Evolutionary conservation across 1,140 invertebrate species (phyloP), one percentile per base, ranked within the genome.

Genomic region (Ceratina calcarata): DNA sequence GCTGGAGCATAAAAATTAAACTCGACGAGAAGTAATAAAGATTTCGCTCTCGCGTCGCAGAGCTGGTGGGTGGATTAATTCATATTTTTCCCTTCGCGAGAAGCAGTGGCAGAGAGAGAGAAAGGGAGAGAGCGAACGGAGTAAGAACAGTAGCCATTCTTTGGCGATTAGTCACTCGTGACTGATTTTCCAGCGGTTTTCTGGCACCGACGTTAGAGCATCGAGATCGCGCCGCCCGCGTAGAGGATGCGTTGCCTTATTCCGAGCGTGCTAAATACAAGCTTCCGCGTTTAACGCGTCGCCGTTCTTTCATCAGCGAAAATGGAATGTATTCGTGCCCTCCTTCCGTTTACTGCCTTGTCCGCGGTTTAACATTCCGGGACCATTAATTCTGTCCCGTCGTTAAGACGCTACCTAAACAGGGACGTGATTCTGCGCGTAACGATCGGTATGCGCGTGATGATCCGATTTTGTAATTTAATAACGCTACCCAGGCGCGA

Each of bases 101-200:
- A 7, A 32, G 27, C 27, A 4, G 4, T 32, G 1, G 27, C 27
- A 32, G 27, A 16, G 2, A 66, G 10, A 24, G 66, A 22, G 3
- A 32, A 1, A 4, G 27, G 4, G 27, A 32, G 27, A 32, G 27
- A 32, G 27, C 27, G 27, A 32, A 32, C 27, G 27, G 27, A 32
- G 27, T 32, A 84, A 81, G 60, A 85, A 65, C 69, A 37, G 16
- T 53, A 60, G 18, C 16, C 75, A 22, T 82, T 82, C 80, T 51
- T 60, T 51, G 53, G 27, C 51, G 73, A 83, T 86, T 82, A 77
- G 71, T 84, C 75, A 82, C 64, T 73, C 80, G 80, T 84, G 84
- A 82, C 79, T 71, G 80, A 86, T 86, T 86, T 86, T 81, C 84
- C 80, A 85, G 83, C 15, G 79, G 74, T 84, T 84, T 84, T 78